phyloP scores from a whole-genome alignment of 1,140 invertebrate species.

The Neomicropteryx cornuta region DNA sequence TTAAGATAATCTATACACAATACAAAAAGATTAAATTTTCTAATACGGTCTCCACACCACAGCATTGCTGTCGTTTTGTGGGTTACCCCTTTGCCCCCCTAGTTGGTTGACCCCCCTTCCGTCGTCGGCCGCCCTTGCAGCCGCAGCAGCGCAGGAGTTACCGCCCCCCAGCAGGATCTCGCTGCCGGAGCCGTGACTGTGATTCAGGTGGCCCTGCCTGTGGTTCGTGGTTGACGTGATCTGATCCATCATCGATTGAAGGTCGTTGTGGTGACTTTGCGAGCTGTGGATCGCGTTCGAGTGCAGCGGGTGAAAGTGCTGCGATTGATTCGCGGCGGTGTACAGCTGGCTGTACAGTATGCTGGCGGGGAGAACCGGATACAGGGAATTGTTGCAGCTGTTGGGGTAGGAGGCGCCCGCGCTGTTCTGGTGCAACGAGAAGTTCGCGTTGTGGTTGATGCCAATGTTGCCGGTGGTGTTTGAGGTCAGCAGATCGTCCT shows the following conservation, averaged over 20 bases:
- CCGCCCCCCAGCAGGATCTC: slow-evolving; percentile 46
- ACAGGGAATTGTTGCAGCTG: slow-evolving; percentile 53
- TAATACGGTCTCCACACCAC: slow-evolving; percentile 51
- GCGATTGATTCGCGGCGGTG: slow-evolving; percentile 62
- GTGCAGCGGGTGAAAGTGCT: slow-evolving; percentile 57
- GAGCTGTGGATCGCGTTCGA: slow-evolving; percentile 48
- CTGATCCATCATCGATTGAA: slow-evolving; percentile 61
- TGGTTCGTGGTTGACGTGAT: slow-evolving; percentile 49
- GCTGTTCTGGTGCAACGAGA: slow-evolving; percentile 37
- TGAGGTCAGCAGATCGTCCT: slow-evolving; percentile 57
- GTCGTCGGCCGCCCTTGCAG: slow-evolving; percentile 45
- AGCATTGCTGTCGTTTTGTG: slow-evolving; percentile 51
- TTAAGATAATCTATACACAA: no score
- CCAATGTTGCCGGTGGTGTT: slow-evolving; percentile 44
- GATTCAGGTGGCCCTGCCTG: slow-evolving; percentile 42
- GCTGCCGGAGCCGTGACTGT: slow-evolving; percentile 30
- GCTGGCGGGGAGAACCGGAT: slow-evolving; percentile 64
- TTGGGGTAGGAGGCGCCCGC: slow-evolving; percentile 39
- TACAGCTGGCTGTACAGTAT: slow-evolving; percentile 76
- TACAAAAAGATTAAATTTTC: no score
- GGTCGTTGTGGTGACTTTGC: slow-evolving; percentile 51
- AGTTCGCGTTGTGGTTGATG: slow-evolving; percentile 52
- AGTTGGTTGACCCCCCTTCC: slow-evolving; percentile 45
- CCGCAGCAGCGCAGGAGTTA: slow-evolving; percentile 49
- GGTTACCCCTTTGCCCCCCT: slow-evolving; percentile 45